A percentile compares a stretch with the other conserved stretches of the same genome.
These are phyloP conservation scores for Nasua narica DNA, from an alignment of 2,797 vertebrate species.

Conservation along the genomic window DNA sequence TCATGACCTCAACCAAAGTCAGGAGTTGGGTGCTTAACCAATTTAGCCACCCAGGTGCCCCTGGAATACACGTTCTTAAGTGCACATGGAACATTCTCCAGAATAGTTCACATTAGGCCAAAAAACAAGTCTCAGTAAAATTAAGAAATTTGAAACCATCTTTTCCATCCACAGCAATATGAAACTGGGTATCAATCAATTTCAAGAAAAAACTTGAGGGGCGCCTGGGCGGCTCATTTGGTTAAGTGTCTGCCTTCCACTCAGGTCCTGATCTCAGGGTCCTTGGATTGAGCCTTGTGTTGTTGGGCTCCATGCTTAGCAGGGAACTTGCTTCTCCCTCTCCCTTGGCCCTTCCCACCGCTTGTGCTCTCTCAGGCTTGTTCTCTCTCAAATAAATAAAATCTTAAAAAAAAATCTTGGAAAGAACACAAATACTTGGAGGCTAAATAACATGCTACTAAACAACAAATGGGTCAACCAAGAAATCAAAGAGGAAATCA, in stretches of 20 bases:
- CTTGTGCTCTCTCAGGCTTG: neutral
- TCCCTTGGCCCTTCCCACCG: neutral
- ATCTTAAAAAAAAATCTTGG: neutral
- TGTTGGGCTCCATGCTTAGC: neutral
- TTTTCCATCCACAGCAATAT: neutral
- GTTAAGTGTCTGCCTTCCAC: neutral
- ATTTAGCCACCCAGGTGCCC: neutral
- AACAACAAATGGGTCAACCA: neutral
- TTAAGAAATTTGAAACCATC: neutral
- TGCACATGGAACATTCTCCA: neutral
- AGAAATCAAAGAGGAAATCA: neutral
- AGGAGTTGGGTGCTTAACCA: neutral
- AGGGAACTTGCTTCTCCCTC: neutral
- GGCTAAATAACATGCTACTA: neutral
- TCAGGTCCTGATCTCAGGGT: neutral
- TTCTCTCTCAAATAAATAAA: neutral
- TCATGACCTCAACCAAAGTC: neutral
- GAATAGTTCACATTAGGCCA: neutral
- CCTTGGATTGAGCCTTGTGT: neutral
- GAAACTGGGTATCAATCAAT: neutral
- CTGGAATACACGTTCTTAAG: neutral
- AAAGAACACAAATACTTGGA: neutral
- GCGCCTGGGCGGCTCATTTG: neutral
- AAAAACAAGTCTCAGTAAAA: neutral
- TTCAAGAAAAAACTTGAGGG: neutral